phyloP scores from a whole-genome alignment of 2,888 invertebrate species.

The Phania funesta region DNA sequence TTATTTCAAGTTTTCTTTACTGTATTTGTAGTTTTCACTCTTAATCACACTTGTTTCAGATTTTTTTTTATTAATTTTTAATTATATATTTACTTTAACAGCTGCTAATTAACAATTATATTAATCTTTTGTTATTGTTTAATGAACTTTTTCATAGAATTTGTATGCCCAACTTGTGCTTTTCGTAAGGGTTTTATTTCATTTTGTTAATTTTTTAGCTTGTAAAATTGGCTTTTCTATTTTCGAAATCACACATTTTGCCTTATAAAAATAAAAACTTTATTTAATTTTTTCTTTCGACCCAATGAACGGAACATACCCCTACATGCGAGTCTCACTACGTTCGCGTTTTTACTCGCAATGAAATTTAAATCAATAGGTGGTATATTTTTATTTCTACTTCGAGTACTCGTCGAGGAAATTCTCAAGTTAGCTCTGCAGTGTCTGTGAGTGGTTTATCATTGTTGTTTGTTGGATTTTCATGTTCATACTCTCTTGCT shows the following conservation, averaged over 20 bases:
- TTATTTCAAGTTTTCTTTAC: background rate
- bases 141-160: background rate
- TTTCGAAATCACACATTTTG: slow-evolving; percentile 21
- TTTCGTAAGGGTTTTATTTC: background rate
- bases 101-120: slow-evolving; percentile 28
- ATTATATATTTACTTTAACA: slow-evolving; percentile 21
- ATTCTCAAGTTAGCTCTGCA: slow-evolving; percentile 43
- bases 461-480: slow-evolving; percentile 28
- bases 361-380: slow-evolving; percentile 59
- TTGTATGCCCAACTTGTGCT: slow-evolving; percentile 3
- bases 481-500: slow-evolving; percentile 25
- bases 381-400: slow-evolving; percentile 39
- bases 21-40: background rate
- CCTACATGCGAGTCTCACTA: slow-evolving; percentile 39
- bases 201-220: background rate
- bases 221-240: background rate
- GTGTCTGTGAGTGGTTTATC: slow-evolving; percentile 11
- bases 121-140: slow-evolving; percentile 5
- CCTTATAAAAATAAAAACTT: background rate
- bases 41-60: slow-evolving; percentile 5
- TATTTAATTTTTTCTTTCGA: slow-evolving; percentile 8
- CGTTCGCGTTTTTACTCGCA: slow-evolving; percentile 60
- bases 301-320: background rate
- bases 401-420: slow-evolving; percentile 1
- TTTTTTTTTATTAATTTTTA: slow-evolving; percentile 5